Base-by-base conservation (phyloP, 1,140 invertebrate genomes). In the Megalopta genalis region DNA sequence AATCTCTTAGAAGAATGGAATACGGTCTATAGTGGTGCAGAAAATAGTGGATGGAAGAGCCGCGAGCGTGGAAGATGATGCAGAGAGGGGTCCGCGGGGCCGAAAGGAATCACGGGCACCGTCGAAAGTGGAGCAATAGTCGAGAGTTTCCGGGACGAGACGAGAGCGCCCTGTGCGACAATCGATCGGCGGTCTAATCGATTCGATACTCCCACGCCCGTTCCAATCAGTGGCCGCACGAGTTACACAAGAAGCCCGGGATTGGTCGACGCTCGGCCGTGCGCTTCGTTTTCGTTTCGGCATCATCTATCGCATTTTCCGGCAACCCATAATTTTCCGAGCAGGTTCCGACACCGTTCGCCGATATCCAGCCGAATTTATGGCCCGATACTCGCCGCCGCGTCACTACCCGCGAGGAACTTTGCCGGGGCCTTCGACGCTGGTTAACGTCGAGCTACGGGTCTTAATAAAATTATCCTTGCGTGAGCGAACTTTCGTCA, bases 151-250 rank as follows among this genome's bases (percentile, higher is more conserved):
- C 81, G 76, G 74, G 63, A 75, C 59, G 52, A 37, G 74, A 39
- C 27, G 60, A 70, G 46, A 69, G 66, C 63, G 73, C 60, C 59
- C 59, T 32, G 82, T 59, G 72, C 46, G 65, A 60, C 71, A 69
- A 82, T 83, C 81, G 84, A 83, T 83, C 73, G 81, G 73, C 60
- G 23, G 64, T 64, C 84, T 83, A 81, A 86, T 86, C 85, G 85
- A 86, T 86, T 86, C 84, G 70, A 86, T 86, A 75, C 77, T 77
- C 81, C 83, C 83, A 85, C 83, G 83, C 77, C 84, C 69, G 77
- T 86, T 83, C 73, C 73, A 77, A 83, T 80, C 77, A 72, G 49
- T 79, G 71, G 65, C 57, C 59, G 71, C 75, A 73, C 80, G 71
- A 76, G 68, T 85, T 77, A 80, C 64, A 74, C 83, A 65, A 71